Conservation (phyloP, 2,888 invertebrate genomes). For the Sarcophaga subvicina region DNA sequence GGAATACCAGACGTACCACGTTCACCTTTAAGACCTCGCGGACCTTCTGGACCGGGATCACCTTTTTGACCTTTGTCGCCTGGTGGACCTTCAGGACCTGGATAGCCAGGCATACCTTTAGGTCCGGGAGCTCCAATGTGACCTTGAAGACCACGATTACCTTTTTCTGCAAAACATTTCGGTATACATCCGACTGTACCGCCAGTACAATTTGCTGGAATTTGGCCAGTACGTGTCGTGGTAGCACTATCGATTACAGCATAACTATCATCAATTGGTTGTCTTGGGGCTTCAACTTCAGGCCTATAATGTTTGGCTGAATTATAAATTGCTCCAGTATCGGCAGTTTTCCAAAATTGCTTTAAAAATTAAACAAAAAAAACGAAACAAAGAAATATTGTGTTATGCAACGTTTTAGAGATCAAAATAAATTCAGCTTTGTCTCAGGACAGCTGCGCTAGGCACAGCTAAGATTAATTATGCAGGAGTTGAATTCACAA, state of each 20-base stretch:
- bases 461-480: no score
- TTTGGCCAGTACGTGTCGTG: slow-evolving; percentile 77
- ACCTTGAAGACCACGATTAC: slow-evolving; percentile 90
- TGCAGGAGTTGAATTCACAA: no score
- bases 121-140: slow-evolving; percentile 87
- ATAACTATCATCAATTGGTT: slow-evolving; percentile 79
- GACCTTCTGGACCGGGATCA: slow-evolving; percentile 91
- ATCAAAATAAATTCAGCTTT: no score
- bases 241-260: slow-evolving; percentile 79
- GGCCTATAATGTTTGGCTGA: slow-evolving; percentile 74
- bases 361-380: slow-evolving; percentile 17
- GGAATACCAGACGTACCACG: slow-evolving; percentile 93
- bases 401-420: no score
- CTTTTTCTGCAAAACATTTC: slow-evolving; percentile 95
- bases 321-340: slow-evolving; percentile 78
- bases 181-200: slow-evolving; percentile 89
- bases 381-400: no score
- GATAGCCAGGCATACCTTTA: slow-evolving; percentile 90
- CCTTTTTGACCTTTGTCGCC: slow-evolving; percentile 96
- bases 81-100: slow-evolving; percentile 91
- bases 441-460: no score
- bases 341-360: slow-evolving; percentile 82
- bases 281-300: slow-evolving; percentile 73
- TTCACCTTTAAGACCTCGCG: slow-evolving; percentile 92
- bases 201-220: slow-evolving; percentile 84